A percentile compares a stretch with the other conserved stretches of the same genome.
phyloP scores from a whole-genome alignment of 2,113 vertebrate species.

The Phodopus roborovskii region DNA sequence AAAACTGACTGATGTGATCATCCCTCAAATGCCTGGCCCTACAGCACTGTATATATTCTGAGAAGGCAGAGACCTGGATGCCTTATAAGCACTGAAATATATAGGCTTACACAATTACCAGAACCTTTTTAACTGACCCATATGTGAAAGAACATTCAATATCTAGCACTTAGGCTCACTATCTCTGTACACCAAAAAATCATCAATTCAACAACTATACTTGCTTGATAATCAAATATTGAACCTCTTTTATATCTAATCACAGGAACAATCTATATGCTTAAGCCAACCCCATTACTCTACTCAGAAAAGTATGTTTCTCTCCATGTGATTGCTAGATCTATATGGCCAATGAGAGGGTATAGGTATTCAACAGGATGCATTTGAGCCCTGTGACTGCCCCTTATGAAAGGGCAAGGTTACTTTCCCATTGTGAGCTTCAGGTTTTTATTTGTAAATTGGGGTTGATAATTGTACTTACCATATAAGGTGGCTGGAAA shows the following conservation, averaged over 20 bases:
- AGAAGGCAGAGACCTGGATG: not conserved
- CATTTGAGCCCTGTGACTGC: not conserved
- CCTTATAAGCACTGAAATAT: not conserved
- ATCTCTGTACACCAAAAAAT: not conserved
- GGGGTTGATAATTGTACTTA: not conserved
- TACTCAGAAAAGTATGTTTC: not conserved
- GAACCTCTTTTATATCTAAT: not conserved
- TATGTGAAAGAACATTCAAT: not conserved
- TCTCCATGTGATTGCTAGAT: not conserved
- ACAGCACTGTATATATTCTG: conserved; percentile 11
- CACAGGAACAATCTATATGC: not conserved
- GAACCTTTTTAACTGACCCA: not conserved
- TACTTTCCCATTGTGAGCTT: not conserved
- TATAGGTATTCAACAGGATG: not conserved
- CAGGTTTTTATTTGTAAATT: not conserved
- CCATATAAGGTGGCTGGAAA: not conserved
- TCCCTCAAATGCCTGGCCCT: conserved; percentile 62
- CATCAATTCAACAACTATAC: not conserved
- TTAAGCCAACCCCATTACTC: not conserved
- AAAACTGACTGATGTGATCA: conserved; percentile 69
- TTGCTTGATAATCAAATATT: not conserved
- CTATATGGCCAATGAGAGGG: not conserved
- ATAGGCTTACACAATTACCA: not conserved
- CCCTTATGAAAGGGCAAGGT: not conserved
- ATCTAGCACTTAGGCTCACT: not conserved